Evolutionary conservation across 64 coral and sea anemone genomes (phyloP).

Genomic region (Anthopleura sola): DNA sequence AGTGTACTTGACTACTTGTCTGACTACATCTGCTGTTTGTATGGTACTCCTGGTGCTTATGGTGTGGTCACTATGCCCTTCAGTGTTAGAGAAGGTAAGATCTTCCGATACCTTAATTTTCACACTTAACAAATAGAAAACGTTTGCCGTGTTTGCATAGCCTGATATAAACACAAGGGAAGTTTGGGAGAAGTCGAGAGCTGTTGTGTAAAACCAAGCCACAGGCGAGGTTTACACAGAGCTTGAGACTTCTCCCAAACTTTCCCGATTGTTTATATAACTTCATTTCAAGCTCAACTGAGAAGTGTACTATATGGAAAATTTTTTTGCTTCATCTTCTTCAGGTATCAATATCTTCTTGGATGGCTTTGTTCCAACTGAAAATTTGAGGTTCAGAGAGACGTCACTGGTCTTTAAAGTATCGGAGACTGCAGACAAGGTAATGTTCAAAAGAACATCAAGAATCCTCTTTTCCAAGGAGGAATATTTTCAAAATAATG

Average conservation of each 20-base stretch:
- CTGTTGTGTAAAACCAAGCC: too few relatives aligned
- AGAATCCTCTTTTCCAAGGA: not conserved
- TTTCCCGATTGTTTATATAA: too few relatives aligned
- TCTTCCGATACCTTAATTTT: not conserved
- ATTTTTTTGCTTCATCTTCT: not conserved
- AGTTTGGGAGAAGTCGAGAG: too few relatives aligned
- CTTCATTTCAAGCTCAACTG: too few relatives aligned
- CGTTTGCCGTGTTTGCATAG: too few relatives aligned
- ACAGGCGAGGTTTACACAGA: too few relatives aligned
- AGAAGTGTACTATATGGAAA: not conserved
- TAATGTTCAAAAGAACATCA: not conserved
- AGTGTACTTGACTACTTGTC: slow-evolving; percentile 97
- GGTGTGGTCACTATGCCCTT: slow-evolving; percentile 97
- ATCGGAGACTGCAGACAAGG: slow-evolving; percentile 97
- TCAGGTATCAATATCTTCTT: slow-evolving; percentile 98
- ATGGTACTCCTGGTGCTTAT: slow-evolving; percentile 90
- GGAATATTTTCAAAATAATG: not conserved
- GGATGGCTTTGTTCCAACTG: slow-evolving; percentile 99
- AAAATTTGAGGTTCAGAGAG: slow-evolving; percentile 90
- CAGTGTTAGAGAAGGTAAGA: slow-evolving; percentile 95
- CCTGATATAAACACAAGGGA: too few relatives aligned
- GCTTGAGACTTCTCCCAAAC: too few relatives aligned
- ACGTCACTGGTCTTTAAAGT: slow-evolving; percentile 94
- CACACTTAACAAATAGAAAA: too few relatives aligned
- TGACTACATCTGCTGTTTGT: slow-evolving; percentile 98